A percentile compares a stretch with the other conserved stretches of the same genome.
phyloP scores from a whole-genome alignment of 2,797 vertebrate species.

The Platalea minor region DNA sequence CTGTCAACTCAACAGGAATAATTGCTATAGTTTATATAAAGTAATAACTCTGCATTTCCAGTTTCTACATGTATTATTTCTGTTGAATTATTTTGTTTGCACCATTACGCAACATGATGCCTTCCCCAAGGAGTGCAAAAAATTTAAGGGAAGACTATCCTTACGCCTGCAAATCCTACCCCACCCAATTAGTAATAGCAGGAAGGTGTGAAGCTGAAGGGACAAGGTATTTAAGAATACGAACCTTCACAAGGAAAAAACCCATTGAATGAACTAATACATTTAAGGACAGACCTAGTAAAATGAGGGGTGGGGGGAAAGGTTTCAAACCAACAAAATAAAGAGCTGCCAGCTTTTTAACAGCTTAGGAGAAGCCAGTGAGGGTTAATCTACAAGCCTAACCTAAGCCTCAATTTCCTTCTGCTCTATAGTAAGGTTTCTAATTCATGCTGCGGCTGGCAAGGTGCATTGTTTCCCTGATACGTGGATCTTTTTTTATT shows the following conservation, averaged over 20 bases:
- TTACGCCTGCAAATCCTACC: background rate
- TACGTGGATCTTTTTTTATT: background rate
- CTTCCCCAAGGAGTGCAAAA: constrained; percentile 44
- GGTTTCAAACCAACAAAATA: background rate
- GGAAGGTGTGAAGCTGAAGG: constrained; percentile 50
- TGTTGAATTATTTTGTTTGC: constrained; percentile 71
- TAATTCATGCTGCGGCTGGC: background rate
- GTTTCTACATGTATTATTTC: constrained; percentile 67
- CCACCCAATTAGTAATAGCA: constrained; percentile 46
- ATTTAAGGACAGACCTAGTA: background rate
- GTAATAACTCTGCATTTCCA: constrained; percentile 68
- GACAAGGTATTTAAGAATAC: background rate
- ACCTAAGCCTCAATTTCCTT: background rate
- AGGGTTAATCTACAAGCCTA: background rate
- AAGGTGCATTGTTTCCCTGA: background rate
- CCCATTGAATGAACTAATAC: background rate
- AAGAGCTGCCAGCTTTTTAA: background rate
- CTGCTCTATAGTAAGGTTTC: background rate
- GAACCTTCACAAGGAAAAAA: background rate
- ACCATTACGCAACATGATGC: constrained; percentile 56
- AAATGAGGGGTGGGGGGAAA: background rate
- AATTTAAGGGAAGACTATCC: constrained; percentile 6
- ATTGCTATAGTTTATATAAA: constrained; percentile 69
- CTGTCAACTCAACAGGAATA: constrained; percentile 58
- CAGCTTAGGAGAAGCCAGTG: background rate